Evolutionary conservation across 2,797 vertebrate species (phyloP).

Genomic region (Masticophis lateralis): DNA sequence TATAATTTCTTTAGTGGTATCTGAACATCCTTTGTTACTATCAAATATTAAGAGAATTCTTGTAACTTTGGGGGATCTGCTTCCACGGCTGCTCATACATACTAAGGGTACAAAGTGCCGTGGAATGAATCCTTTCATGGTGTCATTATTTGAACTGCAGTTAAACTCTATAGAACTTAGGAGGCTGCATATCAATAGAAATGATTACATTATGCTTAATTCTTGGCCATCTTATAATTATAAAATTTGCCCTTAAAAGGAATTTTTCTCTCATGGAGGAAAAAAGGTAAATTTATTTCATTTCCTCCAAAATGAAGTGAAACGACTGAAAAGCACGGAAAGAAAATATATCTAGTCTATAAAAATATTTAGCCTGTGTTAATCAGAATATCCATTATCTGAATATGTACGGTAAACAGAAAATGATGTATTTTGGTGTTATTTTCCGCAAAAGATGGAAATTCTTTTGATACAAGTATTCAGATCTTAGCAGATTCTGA

Average conservation of each 20-base stretch:
- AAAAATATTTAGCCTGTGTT: background rate
- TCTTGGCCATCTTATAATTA: background rate
- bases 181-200: background rate
- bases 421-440: background rate
- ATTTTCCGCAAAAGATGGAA: background rate
- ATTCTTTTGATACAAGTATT: background rate
- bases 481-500: background rate
- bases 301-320: background rate
- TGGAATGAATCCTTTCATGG: background rate
- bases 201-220: background rate
- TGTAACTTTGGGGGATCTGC: background rate
- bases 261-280: background rate
- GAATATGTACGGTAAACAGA: background rate
- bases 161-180: background rate
- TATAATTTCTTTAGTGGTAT: background rate
- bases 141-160: background rate
- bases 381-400: background rate
- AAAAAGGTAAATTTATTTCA: background rate
- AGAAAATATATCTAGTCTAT: background rate
- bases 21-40: background rate
- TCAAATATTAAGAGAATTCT: background rate
- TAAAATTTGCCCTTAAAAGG: background rate
- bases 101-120: background rate
- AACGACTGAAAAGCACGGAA: background rate
- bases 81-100: background rate